Evolutionary conservation across 2,113 vertebrate genomes (phyloP), one percentile per base, ranked within the genome.

Genomic region (Mystacornis crossleyi): DNA sequence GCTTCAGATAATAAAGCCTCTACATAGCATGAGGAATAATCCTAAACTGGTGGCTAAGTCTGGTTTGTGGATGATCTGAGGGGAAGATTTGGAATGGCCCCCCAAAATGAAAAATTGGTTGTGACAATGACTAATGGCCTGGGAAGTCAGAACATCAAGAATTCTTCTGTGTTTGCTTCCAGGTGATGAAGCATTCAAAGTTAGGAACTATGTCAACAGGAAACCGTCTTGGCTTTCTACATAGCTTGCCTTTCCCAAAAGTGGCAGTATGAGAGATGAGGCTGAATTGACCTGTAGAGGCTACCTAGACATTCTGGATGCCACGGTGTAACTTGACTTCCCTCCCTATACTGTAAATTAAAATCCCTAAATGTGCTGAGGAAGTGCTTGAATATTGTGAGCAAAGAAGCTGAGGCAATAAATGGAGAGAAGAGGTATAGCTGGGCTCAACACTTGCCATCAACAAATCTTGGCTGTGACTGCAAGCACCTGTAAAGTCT

Each of bases 11-110:
- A 38, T 1, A 3, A 73, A 51, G 26, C 26, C 10, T 64, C 33
- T 45, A 15, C 10, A 25, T 0, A 4, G 43, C 0, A 0, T 16
- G 21, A 86, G n/a, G 7, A 86, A 23, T 24, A 74, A 18, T 55
- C 34, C 36, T 51, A 31, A 38, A 3, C 8, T 71, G 6, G 18
- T 48, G 38, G 24, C 20, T 72, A 25, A 33, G 17, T 75, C 67
- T 80, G 21, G 7, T 57, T 71, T 75, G 42, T 62, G n/a, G 47
- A 5, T 75, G 11, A 33, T 62, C 55, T 82, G 42, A 75, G 11
- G 18, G 42, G 7, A 70, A 9, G 21, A 36, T 31, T 74, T 18
- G 20, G 29, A 93, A n/a, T 28, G 34, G 50, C 12, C 9, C 5
- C 18, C 8, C 2, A 53, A 67, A 58, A 77, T 17, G 9, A 21